A percentile compares a stretch with the other conserved stretches of the same genome.
Conservation (phyloP, 2,797 vertebrate species). For the Oreochromis grahami region DNA sequence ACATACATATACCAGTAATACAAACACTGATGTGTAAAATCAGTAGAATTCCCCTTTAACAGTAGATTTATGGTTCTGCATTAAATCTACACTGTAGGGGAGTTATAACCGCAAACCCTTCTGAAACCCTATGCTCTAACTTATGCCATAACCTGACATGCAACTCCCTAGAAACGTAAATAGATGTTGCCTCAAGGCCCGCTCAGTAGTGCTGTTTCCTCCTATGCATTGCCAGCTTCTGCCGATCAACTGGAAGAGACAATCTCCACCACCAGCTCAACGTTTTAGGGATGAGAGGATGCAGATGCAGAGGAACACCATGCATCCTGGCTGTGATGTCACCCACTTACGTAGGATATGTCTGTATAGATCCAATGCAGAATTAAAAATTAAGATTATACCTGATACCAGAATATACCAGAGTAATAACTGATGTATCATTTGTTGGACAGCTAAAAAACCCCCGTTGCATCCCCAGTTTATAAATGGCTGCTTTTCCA, state of each 20-base stretch:
- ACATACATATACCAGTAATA: not conserved
- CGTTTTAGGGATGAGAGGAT: not conserved
- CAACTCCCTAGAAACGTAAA: not conserved
- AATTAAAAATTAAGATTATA: not conserved
- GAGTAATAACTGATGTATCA: not conserved
- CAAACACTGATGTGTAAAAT: not conserved
- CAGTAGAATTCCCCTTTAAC: not conserved
- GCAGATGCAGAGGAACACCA: not conserved
- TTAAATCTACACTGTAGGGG: not conserved
- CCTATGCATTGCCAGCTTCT: not conserved
- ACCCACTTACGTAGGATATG: rapidly evolving
- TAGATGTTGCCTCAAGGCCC: not conserved
- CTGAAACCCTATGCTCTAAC: not conserved
- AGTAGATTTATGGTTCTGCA: not conserved
- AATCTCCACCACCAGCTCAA: not conserved
- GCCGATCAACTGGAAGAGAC: not conserved
- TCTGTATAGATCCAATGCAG: not conserved
- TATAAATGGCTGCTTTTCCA: not conserved
- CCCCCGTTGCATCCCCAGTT: not conserved
- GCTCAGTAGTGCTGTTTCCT: not conserved
- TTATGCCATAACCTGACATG: not conserved
- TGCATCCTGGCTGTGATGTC: not conserved
- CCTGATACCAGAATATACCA: not conserved
- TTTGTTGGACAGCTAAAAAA: not conserved
- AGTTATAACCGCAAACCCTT: not conserved